Evolutionary conservation across 2,888 invertebrate genomes (phyloP).

Genomic region (Eupithecia subfuscata): DNA sequence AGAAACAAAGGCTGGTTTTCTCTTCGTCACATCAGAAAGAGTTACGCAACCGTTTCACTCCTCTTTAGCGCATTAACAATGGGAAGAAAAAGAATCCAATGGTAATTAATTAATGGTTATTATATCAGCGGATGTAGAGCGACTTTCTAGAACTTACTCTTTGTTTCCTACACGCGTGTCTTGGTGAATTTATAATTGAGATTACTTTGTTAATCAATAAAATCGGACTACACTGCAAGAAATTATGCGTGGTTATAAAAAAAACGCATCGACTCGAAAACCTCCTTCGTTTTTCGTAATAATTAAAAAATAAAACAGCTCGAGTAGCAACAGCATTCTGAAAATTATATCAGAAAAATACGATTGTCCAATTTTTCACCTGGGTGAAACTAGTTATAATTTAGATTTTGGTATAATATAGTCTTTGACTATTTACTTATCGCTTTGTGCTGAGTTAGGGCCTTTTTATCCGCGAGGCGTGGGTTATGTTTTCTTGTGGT

Average conservation of each 20-base stretch:
- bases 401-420: too few relatives aligned
- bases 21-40: slow-evolving; percentile 1
- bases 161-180: slow-evolving; percentile 14
- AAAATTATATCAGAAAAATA: too few relatives aligned
- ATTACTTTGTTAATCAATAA: neutral
- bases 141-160: slow-evolving; percentile 30
- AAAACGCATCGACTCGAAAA: too few relatives aligned
- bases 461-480: neutral
- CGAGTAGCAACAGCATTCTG: too few relatives aligned
- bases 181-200: slow-evolving; percentile 4
- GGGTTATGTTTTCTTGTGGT: neutral
- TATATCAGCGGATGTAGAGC: slow-evolving; percentile 69
- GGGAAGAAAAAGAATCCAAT: slow-evolving; percentile 57
- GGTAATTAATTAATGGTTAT: slow-evolving; percentile 61
- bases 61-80: slow-evolving; percentile 46
- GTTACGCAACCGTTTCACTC: slow-evolving; percentile 68
- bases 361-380: too few relatives aligned
- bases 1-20: slow-evolving; percentile 1
- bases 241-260: too few relatives aligned
- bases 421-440: neutral
- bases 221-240: too few relatives aligned
- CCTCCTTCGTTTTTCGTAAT: too few relatives aligned
- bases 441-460: neutral
- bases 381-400: too few relatives aligned
- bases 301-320: too few relatives aligned